Evolutionary conservation across 2,888 invertebrate genomes (phyloP), one percentile per base, ranked within the genome.

Genomic region (Peribatodes rhomboidaria): DNA sequence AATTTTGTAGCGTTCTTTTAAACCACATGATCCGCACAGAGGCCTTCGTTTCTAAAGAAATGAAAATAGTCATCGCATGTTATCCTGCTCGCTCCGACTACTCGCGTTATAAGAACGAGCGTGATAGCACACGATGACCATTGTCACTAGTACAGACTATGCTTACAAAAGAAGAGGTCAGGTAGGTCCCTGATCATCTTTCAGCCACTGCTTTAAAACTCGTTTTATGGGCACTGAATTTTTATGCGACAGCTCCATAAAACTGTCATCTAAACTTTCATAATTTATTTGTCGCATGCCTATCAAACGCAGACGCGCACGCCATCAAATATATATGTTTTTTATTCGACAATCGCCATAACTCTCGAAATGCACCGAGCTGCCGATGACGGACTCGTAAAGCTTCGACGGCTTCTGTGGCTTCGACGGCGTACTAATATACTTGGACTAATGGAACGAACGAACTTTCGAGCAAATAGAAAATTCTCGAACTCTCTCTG

Each of bases 261-360:
- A 65, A 41, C 60, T 65, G 60, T 55, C 60, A 60, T 65, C 60
- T 65, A 60, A 60, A 60, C 59, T 60, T 60, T 58, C 27, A 65
- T 60, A 60, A 65, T 65, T 65, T 65, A 65, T 65, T 52, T 59
- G 64, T 64, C 65, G 60, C 72, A 72, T 72, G 68, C 58, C 71
- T 60, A 70, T 70, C 67, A 68, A 61, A 47, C 47, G 55, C 71
- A 71, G 66, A 60, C 47, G 65, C 67, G 70, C 65, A 65, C 61
- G 61, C 64, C 47, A 63, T 61, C 60, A 65, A 57, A 65, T 56
- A 64, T 60, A 69, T 71, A 68, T 68, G 58, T 68, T 68, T 70
- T 72, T 68, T 69, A 68, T 70, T 64, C 61, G 57, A 60, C 60
- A 33, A 42, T 61, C 47, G 61, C 55, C 62, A 58, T 65, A 67